Percentiles rank a stretch among this genome's conserved stretches.
Evolutionary conservation across 2,888 invertebrate genomes (phyloP).

Genomic region (Trissoscelio sp.): DNA sequence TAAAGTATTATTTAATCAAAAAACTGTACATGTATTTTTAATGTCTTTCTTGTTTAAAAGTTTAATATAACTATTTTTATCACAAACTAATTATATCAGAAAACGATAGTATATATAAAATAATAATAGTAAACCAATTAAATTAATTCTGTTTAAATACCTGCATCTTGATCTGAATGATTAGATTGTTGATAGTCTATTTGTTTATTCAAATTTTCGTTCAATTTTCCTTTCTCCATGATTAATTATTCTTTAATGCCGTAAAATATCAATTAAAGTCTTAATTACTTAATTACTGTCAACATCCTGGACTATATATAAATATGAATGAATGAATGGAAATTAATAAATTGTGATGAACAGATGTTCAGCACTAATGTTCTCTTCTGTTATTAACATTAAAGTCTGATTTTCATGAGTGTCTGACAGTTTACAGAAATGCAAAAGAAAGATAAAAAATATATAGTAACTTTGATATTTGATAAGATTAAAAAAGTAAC

Average conservation of each 20-base stretch:
- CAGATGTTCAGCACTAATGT: neutral
- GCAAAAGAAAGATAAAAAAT: neutral
- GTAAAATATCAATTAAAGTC: neutral
- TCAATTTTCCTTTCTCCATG: neutral
- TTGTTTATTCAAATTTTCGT: conserved; percentile 12
- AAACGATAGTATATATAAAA: neutral
- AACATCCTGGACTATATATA: neutral
- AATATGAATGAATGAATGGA: no score
- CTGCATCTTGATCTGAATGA: neutral
- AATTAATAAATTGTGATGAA: no score
- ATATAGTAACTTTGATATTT: no score
- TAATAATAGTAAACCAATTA: neutral
- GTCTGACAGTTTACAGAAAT: neutral
- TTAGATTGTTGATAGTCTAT: conserved; percentile 1
- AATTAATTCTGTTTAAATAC: conserved; percentile 8
- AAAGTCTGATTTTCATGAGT: conserved; percentile 4
- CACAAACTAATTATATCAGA: neutral
- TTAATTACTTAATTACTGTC: neutral
- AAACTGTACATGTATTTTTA: neutral
- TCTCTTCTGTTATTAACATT: neutral
- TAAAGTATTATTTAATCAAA: no score
- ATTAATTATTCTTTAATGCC: neutral
- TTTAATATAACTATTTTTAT: neutral
- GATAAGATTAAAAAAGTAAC: no score
- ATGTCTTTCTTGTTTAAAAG: neutral